Percentiles rank a stretch among this genome's conserved stretches.
Conservation (phyloP, 2,888 invertebrate species). For the Ormia ochracea region DNA sequence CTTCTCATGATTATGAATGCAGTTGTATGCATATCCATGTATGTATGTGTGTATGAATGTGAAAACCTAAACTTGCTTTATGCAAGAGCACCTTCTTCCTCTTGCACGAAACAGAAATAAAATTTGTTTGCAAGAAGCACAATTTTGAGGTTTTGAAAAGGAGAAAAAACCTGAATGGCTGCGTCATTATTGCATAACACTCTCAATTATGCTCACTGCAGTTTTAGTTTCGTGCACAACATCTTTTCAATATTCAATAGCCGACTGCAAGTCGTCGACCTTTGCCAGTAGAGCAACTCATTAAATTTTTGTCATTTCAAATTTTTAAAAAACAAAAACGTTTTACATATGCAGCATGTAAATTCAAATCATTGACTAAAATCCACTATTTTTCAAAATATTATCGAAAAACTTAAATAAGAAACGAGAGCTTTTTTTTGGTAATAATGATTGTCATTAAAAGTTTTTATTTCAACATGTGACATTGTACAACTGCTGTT, state of each 20-base stretch:
- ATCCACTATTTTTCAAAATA: not conserved
- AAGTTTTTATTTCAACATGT: slow-evolving; percentile 2
- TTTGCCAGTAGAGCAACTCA: slow-evolving; percentile 42
- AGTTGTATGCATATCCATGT: too few species aligned
- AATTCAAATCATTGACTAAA: not conserved
- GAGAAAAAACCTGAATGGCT: slow-evolving; percentile 23
- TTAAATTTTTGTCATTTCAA: slow-evolving; percentile 28
- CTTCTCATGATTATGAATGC: too few species aligned
- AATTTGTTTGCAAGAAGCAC: not conserved
- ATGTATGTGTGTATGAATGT: too few species aligned
- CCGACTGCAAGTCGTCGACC: slow-evolving; percentile 33
- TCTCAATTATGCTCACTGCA: slow-evolving; percentile 17
- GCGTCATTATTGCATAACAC: slow-evolving; percentile 30
- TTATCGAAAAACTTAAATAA: slow-evolving; percentile 1
- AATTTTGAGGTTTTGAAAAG: not conserved
- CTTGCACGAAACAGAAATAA: not conserved
- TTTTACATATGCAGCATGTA: not conserved
- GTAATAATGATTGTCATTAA: slow-evolving; percentile 12
- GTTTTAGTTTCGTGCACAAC: slow-evolving; percentile 51
- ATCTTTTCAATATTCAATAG: slow-evolving; percentile 41
- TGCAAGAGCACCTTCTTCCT: not conserved
- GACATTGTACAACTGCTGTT: slow-evolving; percentile 19
- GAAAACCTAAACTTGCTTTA: not conserved
- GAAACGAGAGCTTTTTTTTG: slow-evolving; percentile 4
- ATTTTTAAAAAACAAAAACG: not conserved